Conservation (phyloP, 2,888 invertebrate genomes). For the Caradrina kadenii region DNA sequence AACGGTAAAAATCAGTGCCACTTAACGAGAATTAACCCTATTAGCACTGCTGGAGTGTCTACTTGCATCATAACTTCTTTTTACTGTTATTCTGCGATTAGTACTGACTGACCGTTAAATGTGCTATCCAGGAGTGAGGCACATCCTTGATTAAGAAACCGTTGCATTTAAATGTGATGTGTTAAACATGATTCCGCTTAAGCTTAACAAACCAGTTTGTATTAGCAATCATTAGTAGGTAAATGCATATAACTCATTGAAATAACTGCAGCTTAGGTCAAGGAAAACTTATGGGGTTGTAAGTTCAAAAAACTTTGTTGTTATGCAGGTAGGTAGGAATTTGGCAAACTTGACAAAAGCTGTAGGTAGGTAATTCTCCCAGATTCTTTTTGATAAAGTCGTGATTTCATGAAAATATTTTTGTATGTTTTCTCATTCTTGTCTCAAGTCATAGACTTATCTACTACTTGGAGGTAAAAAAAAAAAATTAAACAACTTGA, state of each 20-base stretch:
- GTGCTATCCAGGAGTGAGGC: constrained; percentile 2
- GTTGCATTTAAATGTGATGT: constrained; percentile 55
- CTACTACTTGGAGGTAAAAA: background rate
- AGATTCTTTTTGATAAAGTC: background rate
- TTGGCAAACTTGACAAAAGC: background rate
- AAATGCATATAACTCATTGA: constrained; percentile 19
- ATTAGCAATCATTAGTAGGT: constrained; percentile 16
- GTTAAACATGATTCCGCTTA: constrained; percentile 29
- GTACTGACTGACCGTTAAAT: constrained; percentile 11
- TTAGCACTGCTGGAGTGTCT: constrained; percentile 45
- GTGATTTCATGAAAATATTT: background rate
- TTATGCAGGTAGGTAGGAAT: constrained; percentile 1
- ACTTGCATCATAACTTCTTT: constrained; percentile 27
- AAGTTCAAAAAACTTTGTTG: constrained; percentile 24
- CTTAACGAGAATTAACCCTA: constrained; percentile 50
- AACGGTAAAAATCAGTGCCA: constrained; percentile 85
- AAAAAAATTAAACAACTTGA: background rate
- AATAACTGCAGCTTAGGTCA: constrained; percentile 14
- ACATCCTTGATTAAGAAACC: constrained; percentile 42
- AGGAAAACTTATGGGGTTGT: constrained; percentile 8
- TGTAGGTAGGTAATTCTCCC: background rate
- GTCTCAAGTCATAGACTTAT: background rate
- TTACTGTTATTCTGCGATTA: constrained; percentile 25
- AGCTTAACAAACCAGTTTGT: constrained; percentile 28
- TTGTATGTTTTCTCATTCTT: background rate